These are phyloP conservation scores for fruit fly (Drosophila melanogaster) DNA, from an alignment of 1,140 invertebrate genomes.

Conservation along the genomic window DNA sequence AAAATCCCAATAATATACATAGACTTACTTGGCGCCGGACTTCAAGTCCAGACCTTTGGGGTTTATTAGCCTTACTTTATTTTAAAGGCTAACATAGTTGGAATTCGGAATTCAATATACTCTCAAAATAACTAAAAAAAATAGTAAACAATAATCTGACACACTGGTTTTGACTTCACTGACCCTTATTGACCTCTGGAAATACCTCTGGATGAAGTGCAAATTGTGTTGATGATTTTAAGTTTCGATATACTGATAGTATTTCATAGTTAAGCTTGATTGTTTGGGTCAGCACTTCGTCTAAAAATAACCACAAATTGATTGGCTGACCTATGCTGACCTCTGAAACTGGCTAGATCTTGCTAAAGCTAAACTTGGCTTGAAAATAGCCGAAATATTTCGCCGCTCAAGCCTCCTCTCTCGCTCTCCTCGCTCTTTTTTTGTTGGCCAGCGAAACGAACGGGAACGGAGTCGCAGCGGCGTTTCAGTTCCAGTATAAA, in stretches of 20 bases:
- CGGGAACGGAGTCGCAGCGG: constrained; percentile 67
- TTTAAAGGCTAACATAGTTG: too few species aligned
- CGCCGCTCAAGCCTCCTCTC: constrained; percentile 9
- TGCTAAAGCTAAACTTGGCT: constrained; percentile 15
- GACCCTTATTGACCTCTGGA: too few species aligned
- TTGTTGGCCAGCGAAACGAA: constrained; percentile 57
- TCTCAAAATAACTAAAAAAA: too few species aligned
- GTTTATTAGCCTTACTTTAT: background rate
- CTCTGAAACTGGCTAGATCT: constrained; percentile 11
- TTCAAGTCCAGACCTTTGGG: background rate
- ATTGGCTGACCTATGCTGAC: constrained; percentile 17
- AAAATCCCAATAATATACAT: background rate
- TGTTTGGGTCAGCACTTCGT: background rate
- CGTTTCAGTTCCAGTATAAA: constrained; percentile 77
- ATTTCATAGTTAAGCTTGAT: background rate
- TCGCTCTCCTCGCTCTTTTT: constrained; percentile 2
- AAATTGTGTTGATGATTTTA: too few species aligned
- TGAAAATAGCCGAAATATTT: constrained; percentile 6
- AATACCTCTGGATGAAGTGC: too few species aligned
- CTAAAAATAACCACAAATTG: background rate
- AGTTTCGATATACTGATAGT: background rate
- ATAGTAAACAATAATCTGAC: too few species aligned
- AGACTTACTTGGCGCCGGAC: background rate
- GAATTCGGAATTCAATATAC: too few species aligned
- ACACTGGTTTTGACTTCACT: too few species aligned